Percentiles rank a stretch among this genome's conserved stretches.
Evolutionary conservation across 2,113 vertebrate genomes (phyloP).

Genomic region (Neodontobutis hainanensis): DNA sequence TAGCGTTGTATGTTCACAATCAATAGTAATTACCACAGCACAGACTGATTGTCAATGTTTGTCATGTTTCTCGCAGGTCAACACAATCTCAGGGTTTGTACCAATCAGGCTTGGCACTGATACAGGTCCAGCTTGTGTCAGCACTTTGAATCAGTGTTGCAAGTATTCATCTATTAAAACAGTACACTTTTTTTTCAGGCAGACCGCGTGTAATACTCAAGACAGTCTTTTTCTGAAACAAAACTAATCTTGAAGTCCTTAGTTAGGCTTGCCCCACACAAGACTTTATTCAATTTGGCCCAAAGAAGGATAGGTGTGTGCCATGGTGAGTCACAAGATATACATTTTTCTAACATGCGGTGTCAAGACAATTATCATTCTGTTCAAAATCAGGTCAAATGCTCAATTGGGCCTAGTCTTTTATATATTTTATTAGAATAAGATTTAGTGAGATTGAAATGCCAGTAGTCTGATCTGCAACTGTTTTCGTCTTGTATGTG

Average conservation of each 20-base stretch:
- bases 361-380: too few species aligned
- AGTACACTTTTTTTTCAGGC: neutral
- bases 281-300: too few species aligned
- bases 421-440: too few species aligned
- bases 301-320: too few species aligned
- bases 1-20: constrained; percentile 44
- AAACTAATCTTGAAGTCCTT: constrained; percentile 12
- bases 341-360: too few species aligned
- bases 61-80: constrained; percentile 39
- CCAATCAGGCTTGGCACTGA: constrained; percentile 14
- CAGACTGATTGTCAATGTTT: constrained; percentile 15
- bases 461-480: too few species aligned
- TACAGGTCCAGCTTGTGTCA: constrained; percentile 43
- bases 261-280: too few species aligned
- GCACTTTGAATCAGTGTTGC: constrained; percentile 39
- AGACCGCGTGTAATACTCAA: neutral
- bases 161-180: constrained; percentile 35
- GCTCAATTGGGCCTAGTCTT: too few species aligned
- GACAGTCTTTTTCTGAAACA: constrained; percentile 41
- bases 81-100: constrained; percentile 16
- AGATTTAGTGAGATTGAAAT: too few species aligned
- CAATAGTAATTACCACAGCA: constrained; percentile 65
- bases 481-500: too few species aligned
- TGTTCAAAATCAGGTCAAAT: too few species aligned
- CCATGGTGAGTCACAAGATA: too few species aligned